These are phyloP conservation scores for Panulirus ornatus DNA, from an alignment of 1,140 invertebrate species.

Conservation along the genomic window DNA sequence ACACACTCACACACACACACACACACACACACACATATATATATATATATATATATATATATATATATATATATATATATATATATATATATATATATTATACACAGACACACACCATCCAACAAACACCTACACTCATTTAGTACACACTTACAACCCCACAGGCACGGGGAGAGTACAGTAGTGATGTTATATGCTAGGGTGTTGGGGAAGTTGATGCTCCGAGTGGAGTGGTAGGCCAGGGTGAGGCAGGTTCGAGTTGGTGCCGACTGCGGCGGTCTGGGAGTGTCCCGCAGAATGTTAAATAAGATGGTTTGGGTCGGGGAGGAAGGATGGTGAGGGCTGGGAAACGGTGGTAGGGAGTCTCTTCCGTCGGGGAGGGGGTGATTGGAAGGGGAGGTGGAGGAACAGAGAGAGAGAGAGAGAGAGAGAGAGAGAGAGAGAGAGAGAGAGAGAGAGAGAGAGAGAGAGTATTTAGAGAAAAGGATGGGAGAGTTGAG, in stretches of 20 bases:
- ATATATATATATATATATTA: not conserved
- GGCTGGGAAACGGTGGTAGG: not conserved
- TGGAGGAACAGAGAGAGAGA: not conserved
- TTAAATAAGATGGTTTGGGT: not conserved
- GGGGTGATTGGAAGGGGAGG: not conserved
- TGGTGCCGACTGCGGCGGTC: not conserved
- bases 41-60: conserved; percentile 24
- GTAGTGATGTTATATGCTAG: not conserved
- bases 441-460: too few species aligned
- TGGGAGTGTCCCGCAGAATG: not conserved
- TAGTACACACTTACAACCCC: not conserved
- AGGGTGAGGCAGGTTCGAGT: not conserved
- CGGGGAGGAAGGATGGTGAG: not conserved
- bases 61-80: conserved; percentile 17
- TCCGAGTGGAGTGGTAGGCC: not conserved
- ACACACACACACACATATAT: conserved; percentile 8
- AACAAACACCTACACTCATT: not conserved
- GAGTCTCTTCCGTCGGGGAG: not conserved
- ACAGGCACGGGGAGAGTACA: not conserved
- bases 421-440: not conserved
- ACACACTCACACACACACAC: not conserved
- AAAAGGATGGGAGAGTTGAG: not conserved
- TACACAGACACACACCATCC: not conserved
- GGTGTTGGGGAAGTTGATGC: not conserved
- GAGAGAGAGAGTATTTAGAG: not conserved